A percentile compares a stretch with the other conserved stretches of the same genome.
These are phyloP conservation scores for Pantelozetes paolii DNA, from an alignment of 2,888 invertebrate genomes.

Conservation along the genomic window DNA sequence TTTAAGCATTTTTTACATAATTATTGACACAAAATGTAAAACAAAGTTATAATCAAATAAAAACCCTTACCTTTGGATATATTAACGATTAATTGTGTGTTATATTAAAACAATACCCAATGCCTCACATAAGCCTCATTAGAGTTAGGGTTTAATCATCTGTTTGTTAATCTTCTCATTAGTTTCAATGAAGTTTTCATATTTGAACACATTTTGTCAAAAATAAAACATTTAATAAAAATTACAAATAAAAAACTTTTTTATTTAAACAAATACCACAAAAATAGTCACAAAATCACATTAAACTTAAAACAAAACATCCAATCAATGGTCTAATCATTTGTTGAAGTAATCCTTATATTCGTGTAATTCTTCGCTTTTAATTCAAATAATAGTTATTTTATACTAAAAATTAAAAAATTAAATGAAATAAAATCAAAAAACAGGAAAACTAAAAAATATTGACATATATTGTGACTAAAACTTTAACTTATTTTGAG, in stretches of 20 bases:
- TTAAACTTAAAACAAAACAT: background rate
- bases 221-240: background rate
- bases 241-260: background rate
- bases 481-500: no score
- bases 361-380: background rate
- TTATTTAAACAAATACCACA: background rate
- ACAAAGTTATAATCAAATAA: background rate
- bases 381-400: background rate
- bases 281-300: background rate
- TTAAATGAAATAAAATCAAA: background rate
- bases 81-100: background rate
- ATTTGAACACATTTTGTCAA: background rate
- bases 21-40: background rate
- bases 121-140: background rate
- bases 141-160: background rate
- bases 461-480: no score
- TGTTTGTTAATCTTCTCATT: background rate
- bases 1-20: no score
- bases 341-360: background rate
- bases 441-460: no score
- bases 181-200: background rate
- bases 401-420: no score
- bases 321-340: background rate
- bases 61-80: conserved; percentile 2
- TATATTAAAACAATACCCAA: background rate